These are phyloP conservation scores for Pantala flavescens DNA, from an alignment of 1,140 invertebrate genomes.

Conservation along the genomic window DNA sequence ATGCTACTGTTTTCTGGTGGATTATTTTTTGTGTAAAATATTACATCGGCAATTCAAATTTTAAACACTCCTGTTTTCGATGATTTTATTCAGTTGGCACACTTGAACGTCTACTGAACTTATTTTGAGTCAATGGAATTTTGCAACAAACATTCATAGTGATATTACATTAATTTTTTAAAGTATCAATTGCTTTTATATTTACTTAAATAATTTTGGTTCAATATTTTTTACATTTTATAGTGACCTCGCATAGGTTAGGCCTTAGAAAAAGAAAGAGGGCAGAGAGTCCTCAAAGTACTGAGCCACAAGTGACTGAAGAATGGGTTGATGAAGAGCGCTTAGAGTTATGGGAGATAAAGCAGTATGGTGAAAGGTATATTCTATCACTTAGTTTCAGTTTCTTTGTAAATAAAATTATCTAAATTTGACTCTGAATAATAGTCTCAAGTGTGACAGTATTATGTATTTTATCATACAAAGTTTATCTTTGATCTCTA, in stretches of 20 bases:
- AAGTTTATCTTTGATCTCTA: too few species aligned
- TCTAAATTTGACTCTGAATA: too few species aligned
- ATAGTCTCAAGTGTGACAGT: too few species aligned
- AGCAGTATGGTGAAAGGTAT: slow-evolving; percentile 83
- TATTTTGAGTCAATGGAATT: too few species aligned
- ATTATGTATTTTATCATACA: too few species aligned
- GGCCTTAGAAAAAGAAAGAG: slow-evolving; percentile 84
- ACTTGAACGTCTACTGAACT: slow-evolving; percentile 13
- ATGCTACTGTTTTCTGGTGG: too few species aligned
- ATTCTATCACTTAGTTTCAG: background rate
- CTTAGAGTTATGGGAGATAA: slow-evolving; percentile 93
- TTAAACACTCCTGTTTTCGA: background rate
- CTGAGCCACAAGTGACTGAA: slow-evolving; percentile 81
- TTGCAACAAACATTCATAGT: too few species aligned
- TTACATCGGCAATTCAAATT: background rate
- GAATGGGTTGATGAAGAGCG: slow-evolving; percentile 95
- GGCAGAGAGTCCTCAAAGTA: slow-evolving; percentile 79
- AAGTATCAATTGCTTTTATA: too few species aligned
- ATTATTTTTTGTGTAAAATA: too few species aligned
- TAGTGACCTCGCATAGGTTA: slow-evolving; percentile 86
- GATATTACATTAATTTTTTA: too few species aligned
- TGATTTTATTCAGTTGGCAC: slow-evolving; percentile 13
- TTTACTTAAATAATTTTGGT: too few species aligned
- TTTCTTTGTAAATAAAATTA: too few species aligned
- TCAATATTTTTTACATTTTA: slow-evolving; percentile 41